Percentiles rank a stretch among this genome's conserved stretches.
Evolutionary conservation across 2,888 invertebrate genomes (phyloP).

Genomic region (Darwinula stevensoni): DNA sequence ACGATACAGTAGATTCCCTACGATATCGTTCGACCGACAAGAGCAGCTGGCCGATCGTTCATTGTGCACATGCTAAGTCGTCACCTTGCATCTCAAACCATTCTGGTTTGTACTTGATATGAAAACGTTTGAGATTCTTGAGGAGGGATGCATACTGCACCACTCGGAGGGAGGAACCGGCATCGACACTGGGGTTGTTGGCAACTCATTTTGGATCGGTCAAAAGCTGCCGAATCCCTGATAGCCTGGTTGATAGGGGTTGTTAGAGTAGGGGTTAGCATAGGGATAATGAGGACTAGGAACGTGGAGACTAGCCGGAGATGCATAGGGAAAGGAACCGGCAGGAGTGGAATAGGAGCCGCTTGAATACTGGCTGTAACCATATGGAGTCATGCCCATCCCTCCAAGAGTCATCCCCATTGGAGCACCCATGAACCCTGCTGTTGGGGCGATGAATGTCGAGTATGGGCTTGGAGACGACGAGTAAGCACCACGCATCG

Average conservation of each 20-base stretch:
- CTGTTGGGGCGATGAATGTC: no score
- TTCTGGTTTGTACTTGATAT: no score
- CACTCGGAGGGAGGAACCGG: no score
- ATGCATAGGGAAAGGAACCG: neutral
- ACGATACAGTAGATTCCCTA: no score
- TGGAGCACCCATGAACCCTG: neutral
- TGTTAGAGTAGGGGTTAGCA: neutral
- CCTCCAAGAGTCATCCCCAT: neutral
- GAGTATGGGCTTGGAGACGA: neutral
- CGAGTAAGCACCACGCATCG: neutral
- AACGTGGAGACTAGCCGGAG: neutral
- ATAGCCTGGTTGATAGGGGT: conserved; percentile 1
- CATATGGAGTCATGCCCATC: neutral
- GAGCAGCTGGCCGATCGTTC: no score
- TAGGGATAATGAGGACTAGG: conserved; percentile 1
- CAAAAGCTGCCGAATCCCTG: conserved; percentile 1
- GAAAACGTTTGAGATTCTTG: no score
- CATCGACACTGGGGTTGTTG: no score
- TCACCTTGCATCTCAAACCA: no score
- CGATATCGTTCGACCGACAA: no score
- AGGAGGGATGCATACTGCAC: no score
- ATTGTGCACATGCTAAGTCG: no score
- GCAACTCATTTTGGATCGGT: no score
- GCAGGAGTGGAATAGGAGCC: neutral
- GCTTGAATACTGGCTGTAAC: neutral